A percentile compares a stretch with the other conserved stretches of the same genome.
These are phyloP conservation scores for Furnarius figulus DNA, from an alignment of 2,113 vertebrate genomes.

Conservation along the genomic window DNA sequence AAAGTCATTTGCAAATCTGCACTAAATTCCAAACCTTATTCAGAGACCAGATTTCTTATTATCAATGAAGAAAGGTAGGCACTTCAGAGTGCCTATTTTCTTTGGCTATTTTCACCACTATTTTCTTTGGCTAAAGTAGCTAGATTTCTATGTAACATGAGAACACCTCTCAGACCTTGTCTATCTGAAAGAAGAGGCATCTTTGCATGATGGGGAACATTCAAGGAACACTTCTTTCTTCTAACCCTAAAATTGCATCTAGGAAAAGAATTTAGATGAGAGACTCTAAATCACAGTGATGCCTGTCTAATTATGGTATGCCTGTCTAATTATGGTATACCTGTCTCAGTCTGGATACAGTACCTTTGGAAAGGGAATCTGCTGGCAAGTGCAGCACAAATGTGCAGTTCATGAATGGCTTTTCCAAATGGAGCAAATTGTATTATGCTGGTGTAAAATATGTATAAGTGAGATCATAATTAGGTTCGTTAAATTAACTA, in stretches of 20 bases:
- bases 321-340: accelerated
- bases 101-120: not conserved
- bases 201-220: not conserved
- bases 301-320: not conserved
- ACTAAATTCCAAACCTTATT: not conserved
- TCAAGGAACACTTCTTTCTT: not conserved
- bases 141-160: not conserved
- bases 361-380: not conserved
- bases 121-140: not conserved
- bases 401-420: not conserved
- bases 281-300: not conserved
- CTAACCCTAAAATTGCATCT: not conserved
- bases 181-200: not conserved
- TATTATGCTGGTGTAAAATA: slow-evolving; percentile 8
- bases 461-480: slow-evolving; percentile 35
- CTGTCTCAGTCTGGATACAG: not conserved
- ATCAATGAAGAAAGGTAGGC: not conserved
- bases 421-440: not conserved
- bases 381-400: not conserved
- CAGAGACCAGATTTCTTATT: not conserved
- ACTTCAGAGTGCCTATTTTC: not conserved
- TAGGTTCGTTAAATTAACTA: slow-evolving; percentile 35
- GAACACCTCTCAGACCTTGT: not conserved
- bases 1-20: not conserved
- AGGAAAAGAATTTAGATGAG: not conserved